Evolutionary conservation across 2,888 invertebrate species (phyloP).

Genomic region (Microplitis deprimator): DNA sequence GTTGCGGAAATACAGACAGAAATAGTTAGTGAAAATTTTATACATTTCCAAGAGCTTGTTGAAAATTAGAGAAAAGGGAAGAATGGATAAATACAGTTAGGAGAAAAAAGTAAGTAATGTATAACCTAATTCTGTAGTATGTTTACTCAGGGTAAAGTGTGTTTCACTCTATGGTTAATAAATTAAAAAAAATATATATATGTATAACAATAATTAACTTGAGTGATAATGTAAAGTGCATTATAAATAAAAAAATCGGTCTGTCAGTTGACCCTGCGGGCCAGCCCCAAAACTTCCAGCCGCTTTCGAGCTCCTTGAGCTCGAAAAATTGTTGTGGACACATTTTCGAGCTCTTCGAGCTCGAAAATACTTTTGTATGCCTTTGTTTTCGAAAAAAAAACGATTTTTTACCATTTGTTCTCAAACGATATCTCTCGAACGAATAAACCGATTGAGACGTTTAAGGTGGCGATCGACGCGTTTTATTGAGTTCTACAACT

Average conservation of each 20-base stretch:
- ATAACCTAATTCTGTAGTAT: slow-evolving; percentile 12
- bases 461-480: too few relatives aligned
- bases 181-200: background rate
- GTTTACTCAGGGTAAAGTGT: background rate
- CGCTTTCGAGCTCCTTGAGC: too few relatives aligned
- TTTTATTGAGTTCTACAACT: too few relatives aligned
- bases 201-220: background rate
- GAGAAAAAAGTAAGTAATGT: slow-evolving; percentile 36
- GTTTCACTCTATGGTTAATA: background rate
- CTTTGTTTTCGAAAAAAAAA: too few relatives aligned
- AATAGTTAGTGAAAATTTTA: slow-evolving; percentile 34
- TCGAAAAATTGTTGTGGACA: background rate
- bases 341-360: background rate
- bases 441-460: too few relatives aligned
- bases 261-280: too few relatives aligned
- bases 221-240: too few relatives aligned
- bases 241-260: too few relatives aligned
- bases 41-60: slow-evolving; percentile 33
- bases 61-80: slow-evolving; percentile 32
- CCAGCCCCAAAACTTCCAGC: too few relatives aligned
- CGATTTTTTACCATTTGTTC: too few relatives aligned
- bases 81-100: slow-evolving; percentile 37
- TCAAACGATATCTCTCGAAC: too few relatives aligned
- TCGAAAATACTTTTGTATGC: background rate
- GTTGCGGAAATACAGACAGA: slow-evolving; percentile 31